Evolutionary conservation across 1,140 invertebrate genomes (phyloP), one percentile per base, ranked within the genome.

Genomic region (Stegodyphus mimosarum): DNA sequence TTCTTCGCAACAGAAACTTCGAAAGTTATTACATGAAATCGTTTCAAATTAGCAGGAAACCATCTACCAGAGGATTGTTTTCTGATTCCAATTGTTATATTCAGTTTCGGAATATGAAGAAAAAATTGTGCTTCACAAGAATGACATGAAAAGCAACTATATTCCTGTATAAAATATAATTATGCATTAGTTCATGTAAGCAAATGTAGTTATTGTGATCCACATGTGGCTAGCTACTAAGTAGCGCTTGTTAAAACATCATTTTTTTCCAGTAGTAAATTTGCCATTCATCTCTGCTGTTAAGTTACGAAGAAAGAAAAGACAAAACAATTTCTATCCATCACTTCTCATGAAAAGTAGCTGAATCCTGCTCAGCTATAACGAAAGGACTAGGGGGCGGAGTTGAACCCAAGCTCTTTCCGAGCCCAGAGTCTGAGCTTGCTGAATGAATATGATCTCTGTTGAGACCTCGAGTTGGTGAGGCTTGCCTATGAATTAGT

Each of bases 401-500:
- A 5, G 86, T 84, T 15, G 86, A 87, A 13, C 87, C 87, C 6
- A 87, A 53, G 66, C 88, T 88, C 53, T 87, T 89, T 13, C 88
- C 88, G 0, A 88, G 66, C 53, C 88, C 88, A 3, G 88, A 89
- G 67, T 89, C 88, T 18, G 88, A 88, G 76, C 88, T 89, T 10
- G 86, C 86, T 7, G 88, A 88, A 51, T 87, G 87, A 17, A 86
- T 88, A 52, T 81, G 76, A 6, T 88, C 87, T 66, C 87, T 83
- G 77, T 87, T 84, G 72, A 88, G 77, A 10, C 86, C 83, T 53
- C 87, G 69, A 9, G 73, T 83, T 13, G 78, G 86, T 13, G 83
- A 86, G 4, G 75, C 63, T 69, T 85, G 77, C 18, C 78, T 71
- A 51, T 83, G 87, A 53, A 87, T 51, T 15, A 83, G 66, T 4